Evolutionary conservation across 2,888 invertebrate species (phyloP), one percentile per base, ranked within the genome.

Genomic region (Temnothorax ravouxi): DNA sequence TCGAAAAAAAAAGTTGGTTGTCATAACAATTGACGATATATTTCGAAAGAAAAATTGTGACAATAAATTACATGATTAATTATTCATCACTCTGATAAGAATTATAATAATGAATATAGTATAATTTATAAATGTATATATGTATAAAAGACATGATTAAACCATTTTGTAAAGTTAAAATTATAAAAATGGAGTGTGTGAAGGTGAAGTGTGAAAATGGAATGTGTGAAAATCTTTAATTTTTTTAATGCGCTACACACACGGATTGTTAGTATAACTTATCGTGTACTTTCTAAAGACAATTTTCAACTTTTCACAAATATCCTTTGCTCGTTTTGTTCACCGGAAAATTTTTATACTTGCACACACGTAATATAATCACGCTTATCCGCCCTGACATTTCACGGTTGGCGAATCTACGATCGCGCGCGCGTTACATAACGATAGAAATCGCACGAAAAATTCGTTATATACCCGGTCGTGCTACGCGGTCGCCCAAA

Each of bases 401-500:
- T 90, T 90, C 77, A 86, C 84, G 88, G 84, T 85, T 82, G 52
- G 75, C 74, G 83, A 86, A 72, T 84, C 61, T 88, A 80, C 86
- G 69, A 50, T 71, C 75, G 15, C 66, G 44, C 75, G 15, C 66
- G 44, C 47, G 62, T 89, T 89, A 71, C 82, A 52, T 83, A 90
- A 90, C 56, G 62, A 75, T 6, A 38, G 71, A 71, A 84, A 67
- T 56, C 21, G 5, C 15, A 61, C 34, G n/a, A 72, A 80, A 71
- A 71, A 80, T 13, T 41, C 21, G 21, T 71, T 71, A n/a, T n/a
- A n/a, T n/a, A 38, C 38, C 38, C 34, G 1, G 29, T 47, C 67
- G 21, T 41, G 15, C 38, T 13, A 13, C 41, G 44, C 21, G 38
- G 61, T 67, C 41, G 21, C 6, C 25, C n/a, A 52, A 71, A 61